A percentile compares a stretch with the other conserved stretches of the same genome.
Evolutionary conservation across 2,113 vertebrate genomes (phyloP).

Genomic region (Pycnonotus jocosus): DNA sequence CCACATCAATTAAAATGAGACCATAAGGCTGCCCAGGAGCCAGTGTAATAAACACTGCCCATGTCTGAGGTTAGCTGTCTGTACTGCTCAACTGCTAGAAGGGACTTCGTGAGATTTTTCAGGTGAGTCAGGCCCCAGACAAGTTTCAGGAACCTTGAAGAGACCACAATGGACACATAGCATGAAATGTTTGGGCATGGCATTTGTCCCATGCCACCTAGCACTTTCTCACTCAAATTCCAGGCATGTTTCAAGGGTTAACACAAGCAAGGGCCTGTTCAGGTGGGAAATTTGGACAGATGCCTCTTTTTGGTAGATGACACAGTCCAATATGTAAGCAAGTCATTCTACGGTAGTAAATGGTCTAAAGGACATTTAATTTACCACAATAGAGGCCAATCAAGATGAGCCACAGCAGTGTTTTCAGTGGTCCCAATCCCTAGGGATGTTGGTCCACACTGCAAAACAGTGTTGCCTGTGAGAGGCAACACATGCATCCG

Average conservation of each 20-base stretch:
- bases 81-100: background rate
- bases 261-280: background rate
- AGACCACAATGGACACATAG: background rate
- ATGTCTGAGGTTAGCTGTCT: background rate
- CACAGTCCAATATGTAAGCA: background rate
- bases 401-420: background rate
- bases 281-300: background rate
- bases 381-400: background rate
- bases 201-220: background rate
- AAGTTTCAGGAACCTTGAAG: background rate
- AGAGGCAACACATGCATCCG: background rate
- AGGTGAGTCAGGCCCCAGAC: background rate
- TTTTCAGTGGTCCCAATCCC: background rate
- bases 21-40: background rate
- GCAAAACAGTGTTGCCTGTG: background rate
- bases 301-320: background rate
- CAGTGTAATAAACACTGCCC: background rate
- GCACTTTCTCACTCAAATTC: background rate
- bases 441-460: background rate
- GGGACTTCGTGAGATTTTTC: background rate
- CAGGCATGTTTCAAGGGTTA: background rate
- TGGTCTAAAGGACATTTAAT: background rate
- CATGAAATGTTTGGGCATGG: background rate
- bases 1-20: background rate
- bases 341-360: background rate